These are phyloP conservation scores for Chloropsis hardwickii DNA, from an alignment of 2,113 vertebrate genomes.

Conservation along the genomic window DNA sequence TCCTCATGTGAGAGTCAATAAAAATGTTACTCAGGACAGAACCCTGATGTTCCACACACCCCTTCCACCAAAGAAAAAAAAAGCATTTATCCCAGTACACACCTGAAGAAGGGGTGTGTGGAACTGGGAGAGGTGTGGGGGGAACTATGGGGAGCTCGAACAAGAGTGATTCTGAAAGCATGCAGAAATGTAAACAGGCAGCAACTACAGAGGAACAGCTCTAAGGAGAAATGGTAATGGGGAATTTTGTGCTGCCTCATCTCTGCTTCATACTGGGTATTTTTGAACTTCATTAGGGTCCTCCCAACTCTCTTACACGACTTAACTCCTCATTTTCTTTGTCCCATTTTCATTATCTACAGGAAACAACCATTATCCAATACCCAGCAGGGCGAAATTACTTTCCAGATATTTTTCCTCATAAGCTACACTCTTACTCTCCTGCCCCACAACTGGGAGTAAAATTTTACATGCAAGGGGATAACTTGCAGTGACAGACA, in stretches of 20 bases:
- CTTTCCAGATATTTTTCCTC: neutral
- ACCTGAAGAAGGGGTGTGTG: neutral
- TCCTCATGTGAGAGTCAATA: accelerated
- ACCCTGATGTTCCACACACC: accelerated
- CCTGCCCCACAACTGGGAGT: too few relatives aligned
- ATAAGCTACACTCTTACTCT: neutral
- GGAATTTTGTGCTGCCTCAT: neutral
- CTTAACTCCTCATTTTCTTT: neutral
- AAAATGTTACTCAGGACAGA: neutral
- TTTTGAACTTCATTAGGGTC: accelerated
- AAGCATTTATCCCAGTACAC: accelerated
- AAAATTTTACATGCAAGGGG: accelerated
- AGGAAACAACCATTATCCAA: neutral
- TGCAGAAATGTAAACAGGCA: neutral
- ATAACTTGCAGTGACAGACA: accelerated
- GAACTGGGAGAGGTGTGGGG: accelerated
- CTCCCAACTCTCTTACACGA: neutral
- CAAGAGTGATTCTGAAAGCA: accelerated
- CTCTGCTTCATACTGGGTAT: neutral
- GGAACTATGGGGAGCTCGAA: neutral
- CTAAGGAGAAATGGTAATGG: neutral
- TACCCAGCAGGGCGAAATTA: neutral
- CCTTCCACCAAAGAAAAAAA: neutral
- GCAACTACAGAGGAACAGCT: neutral
- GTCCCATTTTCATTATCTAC: neutral